Evolutionary conservation across 37 sponge, comb jelly and placozoan genomes (phyloP).

Genomic region (Diacarnus erythraeanus): DNA sequence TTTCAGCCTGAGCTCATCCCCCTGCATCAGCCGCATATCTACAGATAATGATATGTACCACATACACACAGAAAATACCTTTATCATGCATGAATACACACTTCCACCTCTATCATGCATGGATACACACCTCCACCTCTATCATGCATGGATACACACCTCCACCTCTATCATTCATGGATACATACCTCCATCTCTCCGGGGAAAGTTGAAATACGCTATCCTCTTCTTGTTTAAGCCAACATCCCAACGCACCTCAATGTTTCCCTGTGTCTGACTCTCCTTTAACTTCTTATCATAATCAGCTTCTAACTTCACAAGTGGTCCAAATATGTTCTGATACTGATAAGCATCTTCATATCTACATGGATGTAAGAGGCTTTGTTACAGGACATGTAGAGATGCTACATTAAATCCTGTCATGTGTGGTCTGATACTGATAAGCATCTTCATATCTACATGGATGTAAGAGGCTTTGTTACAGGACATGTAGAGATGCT

Average conservation of each 20-base stretch:
- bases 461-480: too few species aligned
- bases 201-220: constrained; percentile 93
- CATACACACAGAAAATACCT: background rate
- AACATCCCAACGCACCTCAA: constrained; percentile 92
- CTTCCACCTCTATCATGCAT: background rate
- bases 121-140: background rate
- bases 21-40: constrained; percentile 97
- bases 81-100: background rate
- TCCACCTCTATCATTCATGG: too few species aligned
- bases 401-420: too few species aligned
- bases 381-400: too few species aligned
- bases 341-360: constrained; percentile 98
- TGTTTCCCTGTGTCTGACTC: constrained; percentile 91
- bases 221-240: constrained; percentile 95
- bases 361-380: constrained; percentile 37
- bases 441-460: too few species aligned
- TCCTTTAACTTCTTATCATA: constrained; percentile 96
- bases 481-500: too few species aligned
- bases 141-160: background rate
- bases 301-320: constrained; percentile 97
- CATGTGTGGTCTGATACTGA: too few species aligned
- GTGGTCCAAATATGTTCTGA: constrained; percentile 95
- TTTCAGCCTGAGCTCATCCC: constrained; percentile 92
- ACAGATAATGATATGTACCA: background rate
- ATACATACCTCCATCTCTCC: constrained; percentile 80